phyloP scores from a whole-genome alignment of 2,113 vertebrate species.

The Scomber japonicus region DNA sequence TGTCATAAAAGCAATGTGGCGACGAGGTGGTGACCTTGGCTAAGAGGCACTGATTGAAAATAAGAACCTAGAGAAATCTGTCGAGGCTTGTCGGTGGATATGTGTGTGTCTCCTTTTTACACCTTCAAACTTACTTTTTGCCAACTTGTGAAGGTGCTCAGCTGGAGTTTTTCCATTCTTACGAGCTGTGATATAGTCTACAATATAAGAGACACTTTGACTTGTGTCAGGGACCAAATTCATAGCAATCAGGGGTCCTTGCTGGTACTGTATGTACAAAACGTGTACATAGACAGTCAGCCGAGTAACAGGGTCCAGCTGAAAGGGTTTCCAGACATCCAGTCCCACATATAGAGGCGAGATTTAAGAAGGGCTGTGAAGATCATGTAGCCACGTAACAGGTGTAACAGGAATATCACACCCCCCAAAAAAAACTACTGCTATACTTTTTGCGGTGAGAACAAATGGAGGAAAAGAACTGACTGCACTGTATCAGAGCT shows the following conservation, averaged over 20 bases:
- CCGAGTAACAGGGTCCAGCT: slow-evolving; percentile 13
- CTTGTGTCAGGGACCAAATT: slow-evolving; percentile 51
- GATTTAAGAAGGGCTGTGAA: slow-evolving; percentile 1
- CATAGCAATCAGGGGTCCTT: background rate
- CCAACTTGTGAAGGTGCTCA: slow-evolving; percentile 48
- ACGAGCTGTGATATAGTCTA: slow-evolving; percentile 9
- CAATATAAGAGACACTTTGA: background rate
- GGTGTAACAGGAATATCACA: slow-evolving; percentile 1
- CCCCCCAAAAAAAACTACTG: background rate
- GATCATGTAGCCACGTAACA: slow-evolving; percentile 29
- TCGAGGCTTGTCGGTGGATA: too few species aligned
- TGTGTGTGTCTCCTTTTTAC: too few species aligned
- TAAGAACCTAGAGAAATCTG: too few species aligned
- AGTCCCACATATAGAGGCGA: background rate
- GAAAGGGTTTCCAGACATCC: background rate
- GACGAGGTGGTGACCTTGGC: slow-evolving; percentile 8
- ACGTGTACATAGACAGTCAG: background rate
- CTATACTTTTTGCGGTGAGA: background rate
- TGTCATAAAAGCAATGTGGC: slow-evolving; percentile 22
- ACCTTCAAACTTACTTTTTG: background rate
- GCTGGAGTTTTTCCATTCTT: slow-evolving; percentile 7
- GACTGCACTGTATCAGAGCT: slow-evolving; percentile 52
- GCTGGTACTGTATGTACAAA: too few species aligned
- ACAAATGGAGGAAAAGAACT: slow-evolving; percentile 28
- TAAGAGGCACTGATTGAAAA: slow-evolving; percentile 23